Evolutionary conservation across 2,797 vertebrate genomes (phyloP).

Genomic region (Benthosema pterotum): DNA sequence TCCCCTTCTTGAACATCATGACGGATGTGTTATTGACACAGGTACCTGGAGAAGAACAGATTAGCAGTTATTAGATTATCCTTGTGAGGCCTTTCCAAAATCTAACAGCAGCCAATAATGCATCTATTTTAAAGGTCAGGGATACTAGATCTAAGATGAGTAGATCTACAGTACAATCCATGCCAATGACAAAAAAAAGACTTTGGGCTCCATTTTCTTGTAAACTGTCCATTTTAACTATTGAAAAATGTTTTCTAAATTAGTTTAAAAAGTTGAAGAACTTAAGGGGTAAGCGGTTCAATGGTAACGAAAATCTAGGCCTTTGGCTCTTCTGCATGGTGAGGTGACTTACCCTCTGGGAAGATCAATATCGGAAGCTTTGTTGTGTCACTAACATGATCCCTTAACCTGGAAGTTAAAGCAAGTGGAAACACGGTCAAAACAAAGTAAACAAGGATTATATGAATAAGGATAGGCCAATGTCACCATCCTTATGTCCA

Average conservation of each 20-base stretch:
- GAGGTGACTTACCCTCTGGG: slow-evolving; percentile 92
- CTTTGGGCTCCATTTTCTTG: too few species aligned
- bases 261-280: too few species aligned
- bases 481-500: too few species aligned
- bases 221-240: too few species aligned
- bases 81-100: slow-evolving; percentile 39
- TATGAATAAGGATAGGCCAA: background rate
- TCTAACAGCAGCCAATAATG: background rate
- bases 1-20: slow-evolving; percentile 99
- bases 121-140: slow-evolving; percentile 1
- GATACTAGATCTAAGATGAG: slow-evolving; percentile 18
- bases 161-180: slow-evolving; percentile 24
- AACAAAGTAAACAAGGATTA: slow-evolving; percentile 25
- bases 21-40: slow-evolving; percentile 98
- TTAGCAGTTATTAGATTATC: slow-evolving; percentile 27
- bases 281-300: too few species aligned
- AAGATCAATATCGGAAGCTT: slow-evolving; percentile 98
- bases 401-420: slow-evolving; percentile 83
- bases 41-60: slow-evolving; percentile 83
- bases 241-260: too few species aligned
- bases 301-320: too few species aligned
- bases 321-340: background rate
- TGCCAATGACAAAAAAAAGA: slow-evolving; percentile 28
- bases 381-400: slow-evolving; percentile 90
- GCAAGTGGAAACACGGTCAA: slow-evolving; percentile 27